Base-by-base conservation (phyloP, 2,888 invertebrate genomes). In the Ochropleura leucogaster region DNA sequence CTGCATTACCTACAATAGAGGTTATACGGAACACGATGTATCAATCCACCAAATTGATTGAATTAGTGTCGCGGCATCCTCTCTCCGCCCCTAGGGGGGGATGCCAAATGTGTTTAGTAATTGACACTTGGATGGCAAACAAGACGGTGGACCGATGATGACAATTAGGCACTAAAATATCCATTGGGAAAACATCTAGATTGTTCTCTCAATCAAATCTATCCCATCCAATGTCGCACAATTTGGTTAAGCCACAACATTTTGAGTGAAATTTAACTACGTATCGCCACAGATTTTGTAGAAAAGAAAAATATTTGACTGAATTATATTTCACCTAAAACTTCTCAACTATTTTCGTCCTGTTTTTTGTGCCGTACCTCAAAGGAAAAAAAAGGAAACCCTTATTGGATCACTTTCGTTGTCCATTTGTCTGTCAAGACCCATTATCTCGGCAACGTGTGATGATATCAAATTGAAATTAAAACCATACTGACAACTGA, bases 1-100 rank as follows among this genome's bases (percentile, higher is more conserved):
- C 82, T 64, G 68, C 77, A 74, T 82, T 68, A 71, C 79, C 71
- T 60, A 47, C 71, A 20, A 63, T 63, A 66, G 44, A 71, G 62
- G 85, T 81, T 82, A 71, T 72, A 44, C 51, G 72, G 49, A 47
- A 87, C 77, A 75, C 69, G 66, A 74, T 87, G 79, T 85, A 86
- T 87, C 86, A 87, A 84, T 82, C 80, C 49, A 20, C 68, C 59
- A 73, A 77, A 77, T 79, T 82, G 86, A 86, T 86, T 87, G 73
- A 86, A 86, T 86, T 86, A 86, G 79, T 74, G 79, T 85, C 67
- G 70, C 55, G 73, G 49, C 74, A 71, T 60, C 57, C 69, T 68
- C 64, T 60, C 62, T 66, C 60, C 16, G 53, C 74, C 88, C 72
- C 88, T 47, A 42, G 80, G 53, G 86, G 68, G 64, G 47, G 68